Evolutionary conservation across 2,888 invertebrate genomes (phyloP).

Genomic region (Hanleya hanleyi): DNA sequence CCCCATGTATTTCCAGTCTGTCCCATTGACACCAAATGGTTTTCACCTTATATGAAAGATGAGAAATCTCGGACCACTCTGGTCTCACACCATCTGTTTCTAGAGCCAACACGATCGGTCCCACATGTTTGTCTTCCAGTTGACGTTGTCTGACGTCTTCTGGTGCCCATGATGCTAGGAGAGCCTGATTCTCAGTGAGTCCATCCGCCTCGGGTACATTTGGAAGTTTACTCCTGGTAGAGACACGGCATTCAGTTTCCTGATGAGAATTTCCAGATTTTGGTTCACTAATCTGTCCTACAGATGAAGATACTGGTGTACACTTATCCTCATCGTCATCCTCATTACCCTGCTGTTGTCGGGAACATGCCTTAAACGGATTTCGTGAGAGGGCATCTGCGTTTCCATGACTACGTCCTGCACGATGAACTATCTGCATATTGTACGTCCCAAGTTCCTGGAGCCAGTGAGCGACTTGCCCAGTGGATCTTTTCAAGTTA

Average conservation of each 20-base stretch:
- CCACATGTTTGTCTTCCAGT: background rate
- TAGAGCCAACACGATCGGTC: background rate
- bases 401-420: background rate
- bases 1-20: background rate
- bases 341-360: background rate
- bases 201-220: background rate
- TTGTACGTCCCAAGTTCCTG: background rate
- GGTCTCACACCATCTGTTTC: background rate
- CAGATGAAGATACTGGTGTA: no score
- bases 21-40: background rate
- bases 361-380: background rate
- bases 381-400: background rate
- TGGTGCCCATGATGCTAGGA: background rate
- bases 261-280: background rate
- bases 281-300: no score
- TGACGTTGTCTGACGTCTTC: background rate
- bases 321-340: background rate
- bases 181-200: background rate
- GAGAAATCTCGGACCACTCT: background rate
- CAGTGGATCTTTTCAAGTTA: background rate
- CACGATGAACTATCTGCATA: background rate
- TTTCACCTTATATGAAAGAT: background rate
- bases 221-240: background rate
- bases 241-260: background rate
- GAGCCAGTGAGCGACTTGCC: background rate